phyloP scores from a whole-genome alignment of 2,888 invertebrate genomes.

The Smittia aterrima region DNA sequence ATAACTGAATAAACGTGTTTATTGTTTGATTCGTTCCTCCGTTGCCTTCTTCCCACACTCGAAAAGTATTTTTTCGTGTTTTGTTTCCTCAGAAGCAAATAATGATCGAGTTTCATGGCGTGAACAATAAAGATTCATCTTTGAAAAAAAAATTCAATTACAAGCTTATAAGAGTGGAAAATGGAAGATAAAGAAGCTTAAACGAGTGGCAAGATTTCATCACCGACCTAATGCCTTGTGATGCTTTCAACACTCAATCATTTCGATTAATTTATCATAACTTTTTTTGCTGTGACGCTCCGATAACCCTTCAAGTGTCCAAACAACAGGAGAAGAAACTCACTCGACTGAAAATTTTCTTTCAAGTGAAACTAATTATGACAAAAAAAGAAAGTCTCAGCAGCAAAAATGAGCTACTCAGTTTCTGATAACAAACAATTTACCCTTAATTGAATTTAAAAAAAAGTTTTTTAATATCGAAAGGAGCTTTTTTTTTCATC shows the following conservation, averaged over 20 bases:
- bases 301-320: no score
- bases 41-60: not conserved
- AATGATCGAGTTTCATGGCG: slow-evolving; percentile 18
- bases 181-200: not conserved
- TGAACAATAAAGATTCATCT: not conserved
- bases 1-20: slow-evolving; percentile 22
- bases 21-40: slow-evolving; percentile 6
- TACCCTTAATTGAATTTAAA: not conserved
- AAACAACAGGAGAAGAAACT: not conserved
- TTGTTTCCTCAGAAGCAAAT: not conserved
- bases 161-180: not conserved
- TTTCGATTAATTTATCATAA: no score
- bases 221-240: no score
- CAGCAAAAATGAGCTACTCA: not conserved
- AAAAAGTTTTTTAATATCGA: not conserved
- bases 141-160: slow-evolving; percentile 2
- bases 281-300: no score
- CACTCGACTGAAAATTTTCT: not conserved
- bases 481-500: no score
- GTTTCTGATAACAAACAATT: not conserved
- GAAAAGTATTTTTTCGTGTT: slow-evolving; percentile 3
- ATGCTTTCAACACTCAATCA: no score
- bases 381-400: not conserved
- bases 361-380: not conserved
- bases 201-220: not conserved